phyloP scores from a whole-genome alignment of 2,797 vertebrate genomes.

The Propithecus deckenii region DNA sequence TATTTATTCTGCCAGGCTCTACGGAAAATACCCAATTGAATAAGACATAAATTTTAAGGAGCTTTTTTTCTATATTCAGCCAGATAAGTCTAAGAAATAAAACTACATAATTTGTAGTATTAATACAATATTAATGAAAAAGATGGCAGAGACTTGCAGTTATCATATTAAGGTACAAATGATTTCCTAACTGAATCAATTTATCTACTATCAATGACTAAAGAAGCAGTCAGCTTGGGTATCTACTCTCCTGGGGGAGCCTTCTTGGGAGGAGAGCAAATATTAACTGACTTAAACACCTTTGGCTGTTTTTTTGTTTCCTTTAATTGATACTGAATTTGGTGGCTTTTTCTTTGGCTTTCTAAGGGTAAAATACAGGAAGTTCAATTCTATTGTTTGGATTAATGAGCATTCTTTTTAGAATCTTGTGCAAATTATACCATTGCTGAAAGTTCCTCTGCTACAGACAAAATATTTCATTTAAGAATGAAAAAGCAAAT shows the following conservation, averaged over 20 bases:
- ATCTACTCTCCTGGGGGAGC: not conserved
- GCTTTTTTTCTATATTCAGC: not conserved
- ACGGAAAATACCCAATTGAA: constrained; percentile 12
- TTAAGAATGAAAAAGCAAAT: constrained; percentile 59
- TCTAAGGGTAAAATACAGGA: not conserved
- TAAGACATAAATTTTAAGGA: constrained; percentile 21
- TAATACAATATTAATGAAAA: not conserved
- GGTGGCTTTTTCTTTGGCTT: not conserved
- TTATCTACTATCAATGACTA: not conserved
- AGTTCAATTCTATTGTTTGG: constrained; percentile 57
- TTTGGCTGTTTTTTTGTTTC: constrained; percentile 2
- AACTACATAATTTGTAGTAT: not conserved
- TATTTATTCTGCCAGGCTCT: not conserved
- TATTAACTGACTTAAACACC: not conserved
- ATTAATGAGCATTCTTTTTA: constrained; percentile 56
- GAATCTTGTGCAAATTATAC: constrained; percentile 29
- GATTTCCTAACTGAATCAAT: not conserved
- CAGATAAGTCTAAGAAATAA: constrained; percentile 25
- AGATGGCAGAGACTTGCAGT: not conserved
- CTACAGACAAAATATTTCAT: constrained; percentile 62
- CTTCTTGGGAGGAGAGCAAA: not conserved
- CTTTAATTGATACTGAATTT: constrained; percentile 43
- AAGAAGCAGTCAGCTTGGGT: not conserved
- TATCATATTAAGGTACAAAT: not conserved
- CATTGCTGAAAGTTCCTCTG: constrained; percentile 61